phyloP scores from a whole-genome alignment of 2,113 vertebrate genomes.

The Epinephelus fuscoguttatus region DNA sequence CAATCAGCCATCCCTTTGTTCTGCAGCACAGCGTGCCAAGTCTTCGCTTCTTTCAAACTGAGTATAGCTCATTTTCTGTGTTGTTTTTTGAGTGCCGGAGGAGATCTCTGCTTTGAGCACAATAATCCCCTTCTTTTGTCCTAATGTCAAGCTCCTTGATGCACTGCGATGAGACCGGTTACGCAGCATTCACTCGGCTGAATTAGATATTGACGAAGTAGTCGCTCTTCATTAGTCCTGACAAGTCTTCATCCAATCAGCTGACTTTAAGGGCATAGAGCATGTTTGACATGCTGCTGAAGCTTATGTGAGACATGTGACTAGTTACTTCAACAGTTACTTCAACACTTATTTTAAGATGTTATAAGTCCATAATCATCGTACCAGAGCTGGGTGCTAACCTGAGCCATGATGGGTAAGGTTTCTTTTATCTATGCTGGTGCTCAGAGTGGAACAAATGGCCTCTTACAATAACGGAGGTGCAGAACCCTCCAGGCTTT shows the following conservation, averaged over 20 bases:
- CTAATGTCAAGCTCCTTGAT: slow-evolving; percentile 10
- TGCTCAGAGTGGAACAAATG: too few species aligned
- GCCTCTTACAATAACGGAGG: too few species aligned
- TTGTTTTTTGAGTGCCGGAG: not conserved
- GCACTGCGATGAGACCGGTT: slow-evolving; percentile 3
- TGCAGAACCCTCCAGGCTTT: too few species aligned
- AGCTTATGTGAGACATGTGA: not conserved
- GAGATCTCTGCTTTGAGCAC: slow-evolving; percentile 6
- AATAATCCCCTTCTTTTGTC: slow-evolving; percentile 36
- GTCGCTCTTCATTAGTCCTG: slow-evolving; percentile 20
- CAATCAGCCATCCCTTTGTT: slow-evolving; percentile 19
- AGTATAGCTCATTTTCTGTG: not conserved
- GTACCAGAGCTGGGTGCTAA: too few species aligned
- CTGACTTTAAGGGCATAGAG: not conserved
- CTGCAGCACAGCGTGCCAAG: not conserved
- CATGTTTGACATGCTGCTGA: not conserved
- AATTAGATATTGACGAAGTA: slow-evolving; percentile 38
- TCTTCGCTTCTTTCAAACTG: slow-evolving; percentile 12
- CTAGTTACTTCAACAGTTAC: too few species aligned
- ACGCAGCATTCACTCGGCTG: not conserved
- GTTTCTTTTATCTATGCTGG: too few species aligned
- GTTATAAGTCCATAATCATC: too few species aligned
- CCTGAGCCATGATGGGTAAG: too few species aligned
- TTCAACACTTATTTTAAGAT: too few species aligned
- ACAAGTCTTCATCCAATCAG: not conserved